Percentiles rank a stretch among this genome's conserved stretches.
Evolutionary conservation across 1,140 invertebrate genomes (phyloP).

Genomic region (Drosophila varians): DNA sequence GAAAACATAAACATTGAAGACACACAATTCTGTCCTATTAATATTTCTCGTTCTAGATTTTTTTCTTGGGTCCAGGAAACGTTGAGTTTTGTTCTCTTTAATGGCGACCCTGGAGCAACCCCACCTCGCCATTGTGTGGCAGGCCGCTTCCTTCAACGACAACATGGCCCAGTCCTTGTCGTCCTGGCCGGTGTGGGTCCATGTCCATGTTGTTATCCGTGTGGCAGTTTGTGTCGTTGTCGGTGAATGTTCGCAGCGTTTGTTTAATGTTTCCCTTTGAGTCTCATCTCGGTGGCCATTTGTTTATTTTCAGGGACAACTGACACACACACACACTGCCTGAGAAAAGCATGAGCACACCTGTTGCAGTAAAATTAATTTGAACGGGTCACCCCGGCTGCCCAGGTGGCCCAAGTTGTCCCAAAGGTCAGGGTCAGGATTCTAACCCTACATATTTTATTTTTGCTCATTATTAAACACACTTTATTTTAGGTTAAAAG

Average conservation of each 20-base stretch:
- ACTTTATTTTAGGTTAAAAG: neutral
- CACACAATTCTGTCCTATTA: neutral
- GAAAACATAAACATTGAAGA: neutral
- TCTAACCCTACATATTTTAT: too few species aligned
- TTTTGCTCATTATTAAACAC: slow-evolving; percentile 6
- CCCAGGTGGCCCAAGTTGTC: neutral
- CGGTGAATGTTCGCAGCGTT: slow-evolving; percentile 40
- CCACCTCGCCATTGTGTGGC: slow-evolving; percentile 16
- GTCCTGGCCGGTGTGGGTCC: slow-evolving; percentile 1
- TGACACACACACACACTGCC: neutral
- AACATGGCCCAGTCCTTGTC: slow-evolving; percentile 42
- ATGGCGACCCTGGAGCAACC: slow-evolving; percentile 4
- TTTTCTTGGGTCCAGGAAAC: slow-evolving; percentile 13
- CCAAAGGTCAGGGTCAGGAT: slow-evolving; percentile 4
- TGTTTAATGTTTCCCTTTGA: slow-evolving; percentile 46
- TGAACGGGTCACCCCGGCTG: slow-evolving; percentile 34
- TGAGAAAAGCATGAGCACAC: slow-evolving; percentile 31
- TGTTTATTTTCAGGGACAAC: slow-evolving; percentile 62
- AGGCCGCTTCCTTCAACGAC: slow-evolving; percentile 32
- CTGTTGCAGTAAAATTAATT: slow-evolving; percentile 78
- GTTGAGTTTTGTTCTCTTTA: slow-evolving; percentile 4
- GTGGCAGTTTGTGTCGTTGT: slow-evolving; percentile 31
- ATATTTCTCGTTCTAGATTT: neutral
- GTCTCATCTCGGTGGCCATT: slow-evolving; percentile 30
- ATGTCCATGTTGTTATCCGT: slow-evolving; percentile 32